These are phyloP conservation scores for Ctena decussata DNA, from an alignment of 2,888 invertebrate genomes.

Conservation along the genomic window DNA sequence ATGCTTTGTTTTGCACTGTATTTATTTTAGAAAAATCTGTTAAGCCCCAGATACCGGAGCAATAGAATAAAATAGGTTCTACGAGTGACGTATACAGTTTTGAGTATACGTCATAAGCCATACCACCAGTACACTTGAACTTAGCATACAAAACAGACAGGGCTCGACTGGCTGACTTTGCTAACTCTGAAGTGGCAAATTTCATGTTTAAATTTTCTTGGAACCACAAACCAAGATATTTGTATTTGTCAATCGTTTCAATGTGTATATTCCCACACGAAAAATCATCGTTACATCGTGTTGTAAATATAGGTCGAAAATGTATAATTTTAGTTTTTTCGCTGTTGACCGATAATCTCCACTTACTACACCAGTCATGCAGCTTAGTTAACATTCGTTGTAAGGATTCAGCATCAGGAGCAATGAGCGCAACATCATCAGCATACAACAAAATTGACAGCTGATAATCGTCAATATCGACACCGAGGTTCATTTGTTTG, in stretches of 20 bases:
- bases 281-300: neutral
- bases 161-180: slow-evolving; percentile 27
- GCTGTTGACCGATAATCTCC: slow-evolving; percentile 24
- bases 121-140: neutral
- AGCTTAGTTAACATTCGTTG: slow-evolving; percentile 23
- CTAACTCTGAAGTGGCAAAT: slow-evolving; percentile 14
- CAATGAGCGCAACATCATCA: slow-evolving; percentile 40
- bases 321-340: slow-evolving; percentile 41
- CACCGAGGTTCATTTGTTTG: neutral
- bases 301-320: slow-evolving; percentile 6
- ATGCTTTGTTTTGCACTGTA: slow-evolving; percentile 1
- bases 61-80: slow-evolving; percentile 6
- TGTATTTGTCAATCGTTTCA: slow-evolving; percentile 9
- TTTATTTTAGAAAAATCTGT: neutral
- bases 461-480: slow-evolving; percentile 7
- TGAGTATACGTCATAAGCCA: slow-evolving; percentile 8
- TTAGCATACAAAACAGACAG: slow-evolving; percentile 10
- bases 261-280: slow-evolving; percentile 8
- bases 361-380: slow-evolving; percentile 24
- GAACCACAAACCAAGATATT: slow-evolving; percentile 20
- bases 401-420: neutral
- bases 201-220: too few relatives aligned
- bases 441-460: slow-evolving; percentile 32
- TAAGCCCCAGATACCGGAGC: slow-evolving; percentile 1
- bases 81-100: slow-evolving; percentile 9